Conservation (phyloP, 2,797 vertebrate species). For the Gallinago nigripennis region DNA sequence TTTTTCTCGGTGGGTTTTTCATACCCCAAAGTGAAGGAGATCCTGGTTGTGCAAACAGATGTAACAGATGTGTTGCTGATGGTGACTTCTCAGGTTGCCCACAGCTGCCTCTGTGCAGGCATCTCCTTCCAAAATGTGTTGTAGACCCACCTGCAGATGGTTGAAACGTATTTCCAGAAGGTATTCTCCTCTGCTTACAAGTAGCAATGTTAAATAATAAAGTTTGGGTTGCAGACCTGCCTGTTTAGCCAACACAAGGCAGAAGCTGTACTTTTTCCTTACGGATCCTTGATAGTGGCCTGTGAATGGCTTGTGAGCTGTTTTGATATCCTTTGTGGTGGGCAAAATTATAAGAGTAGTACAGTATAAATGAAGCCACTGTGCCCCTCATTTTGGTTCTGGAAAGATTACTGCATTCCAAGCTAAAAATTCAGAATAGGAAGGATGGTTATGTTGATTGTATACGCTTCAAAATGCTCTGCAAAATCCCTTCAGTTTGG, state of each 20-base stretch:
- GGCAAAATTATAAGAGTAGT: accelerated
- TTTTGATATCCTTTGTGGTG: not conserved
- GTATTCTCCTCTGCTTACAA: not conserved
- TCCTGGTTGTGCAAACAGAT: not conserved
- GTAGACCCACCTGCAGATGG: not conserved
- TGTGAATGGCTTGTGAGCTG: not conserved
- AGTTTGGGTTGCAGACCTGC: not conserved
- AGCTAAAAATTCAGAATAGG: not conserved
- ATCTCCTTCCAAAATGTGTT: not conserved
- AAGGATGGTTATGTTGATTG: not conserved
- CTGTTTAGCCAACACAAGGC: not conserved
- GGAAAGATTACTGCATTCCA: no score
- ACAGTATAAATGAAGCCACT: not conserved
- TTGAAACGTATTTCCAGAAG: not conserved
- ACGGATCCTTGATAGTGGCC: not conserved
- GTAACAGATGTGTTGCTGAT: not conserved
- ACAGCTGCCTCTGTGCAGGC: not conserved
- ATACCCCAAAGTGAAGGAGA: not conserved
- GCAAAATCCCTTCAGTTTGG: not conserved
- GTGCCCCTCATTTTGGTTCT: not conserved
- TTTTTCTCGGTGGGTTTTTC: not conserved
- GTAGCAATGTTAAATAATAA: not conserved
- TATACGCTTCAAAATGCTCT: not conserved
- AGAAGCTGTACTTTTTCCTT: accelerated
- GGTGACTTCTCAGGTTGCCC: not conserved